These are phyloP conservation scores for Myotis planiceps DNA, from an alignment of 2,797 vertebrate species.

Conservation along the genomic window DNA sequence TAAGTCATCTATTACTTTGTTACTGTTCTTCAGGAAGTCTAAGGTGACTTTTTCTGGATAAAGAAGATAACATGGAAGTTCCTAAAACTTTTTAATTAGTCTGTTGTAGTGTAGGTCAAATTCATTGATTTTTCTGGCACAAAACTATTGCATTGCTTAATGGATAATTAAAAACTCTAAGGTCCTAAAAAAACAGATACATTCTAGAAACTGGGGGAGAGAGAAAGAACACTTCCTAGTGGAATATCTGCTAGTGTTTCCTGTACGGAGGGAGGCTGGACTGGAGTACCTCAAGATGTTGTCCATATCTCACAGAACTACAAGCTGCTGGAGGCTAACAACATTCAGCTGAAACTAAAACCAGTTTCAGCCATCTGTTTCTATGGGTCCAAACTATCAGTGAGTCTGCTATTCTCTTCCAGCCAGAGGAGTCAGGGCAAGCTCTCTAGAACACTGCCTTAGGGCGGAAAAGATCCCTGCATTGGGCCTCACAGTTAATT, in stretches of 20 bases:
- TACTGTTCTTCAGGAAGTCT: not conserved
- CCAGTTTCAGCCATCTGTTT: constrained; percentile 5
- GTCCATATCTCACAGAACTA: not conserved
- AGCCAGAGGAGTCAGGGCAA: not conserved
- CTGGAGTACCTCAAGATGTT: not conserved
- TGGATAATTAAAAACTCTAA: constrained; percentile 3
- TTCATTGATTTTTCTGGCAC: not conserved
- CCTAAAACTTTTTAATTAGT: not conserved
- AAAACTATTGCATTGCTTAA: not conserved
- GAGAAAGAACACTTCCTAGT: not conserved
- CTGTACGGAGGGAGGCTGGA: not conserved
- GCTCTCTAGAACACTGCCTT: not conserved
- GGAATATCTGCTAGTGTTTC: not conserved
- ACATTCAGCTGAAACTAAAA: not conserved
- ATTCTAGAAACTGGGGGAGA: constrained; percentile 2
- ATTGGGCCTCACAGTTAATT: not conserved
- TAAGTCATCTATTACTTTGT: not conserved
- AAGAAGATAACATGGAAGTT: constrained; percentile 29
- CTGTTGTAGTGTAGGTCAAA: not conserved
- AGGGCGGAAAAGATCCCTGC: not conserved
- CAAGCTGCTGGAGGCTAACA: not conserved
- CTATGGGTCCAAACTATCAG: not conserved
- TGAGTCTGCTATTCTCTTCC: not conserved
- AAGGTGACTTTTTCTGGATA: constrained; percentile 28
- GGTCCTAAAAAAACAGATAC: not conserved